Percentiles rank a stretch among this genome's conserved stretches.
Conservation (phyloP, 2,797 vertebrate genomes). For the Eutrigla gurnardus region DNA sequence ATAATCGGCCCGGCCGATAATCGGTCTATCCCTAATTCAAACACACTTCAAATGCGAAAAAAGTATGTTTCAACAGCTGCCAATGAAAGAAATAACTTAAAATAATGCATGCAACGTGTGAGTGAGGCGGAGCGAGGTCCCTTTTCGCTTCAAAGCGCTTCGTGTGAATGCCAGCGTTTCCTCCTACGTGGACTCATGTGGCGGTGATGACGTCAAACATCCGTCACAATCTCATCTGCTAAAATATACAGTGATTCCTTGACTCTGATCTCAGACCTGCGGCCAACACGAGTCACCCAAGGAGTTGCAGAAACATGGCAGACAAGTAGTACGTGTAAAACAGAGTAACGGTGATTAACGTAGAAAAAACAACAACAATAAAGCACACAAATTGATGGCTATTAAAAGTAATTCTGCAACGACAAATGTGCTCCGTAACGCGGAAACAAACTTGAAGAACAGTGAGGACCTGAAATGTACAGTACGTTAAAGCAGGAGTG, state of each 20-base stretch:
- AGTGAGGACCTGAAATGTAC: conserved; percentile 38
- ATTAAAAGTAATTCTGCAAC: conserved; percentile 15
- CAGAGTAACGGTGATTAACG: conserved; percentile 28
- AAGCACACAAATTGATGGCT: neutral
- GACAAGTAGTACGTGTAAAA: conserved; percentile 11
- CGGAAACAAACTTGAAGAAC: conserved; percentile 28
- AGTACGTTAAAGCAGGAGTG: conserved; percentile 2
- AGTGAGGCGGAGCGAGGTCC: conserved; percentile 25
- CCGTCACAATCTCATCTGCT: conserved; percentile 7
- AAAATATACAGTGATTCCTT: neutral
- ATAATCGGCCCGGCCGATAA: too few species aligned
- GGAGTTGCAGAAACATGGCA: conserved; percentile 27
- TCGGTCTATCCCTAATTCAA: too few species aligned
- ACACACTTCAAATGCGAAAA: conserved; percentile 25
- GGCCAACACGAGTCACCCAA: conserved; percentile 39
- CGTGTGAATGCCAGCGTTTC: conserved; percentile 25
- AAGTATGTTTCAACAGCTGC: conserved; percentile 61
- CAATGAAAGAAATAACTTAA: conserved; percentile 32
- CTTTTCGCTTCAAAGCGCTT: conserved; percentile 48
- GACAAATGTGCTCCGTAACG: conserved; percentile 33
- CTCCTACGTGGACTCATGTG: conserved; percentile 5
- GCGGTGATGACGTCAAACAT: neutral
- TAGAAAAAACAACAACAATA: neutral
- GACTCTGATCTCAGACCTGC: neutral
- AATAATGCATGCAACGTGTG: conserved; percentile 25